Evolutionary conservation across 1,140 invertebrate species (phyloP).

Genomic region (Penaeus japonicus): DNA sequence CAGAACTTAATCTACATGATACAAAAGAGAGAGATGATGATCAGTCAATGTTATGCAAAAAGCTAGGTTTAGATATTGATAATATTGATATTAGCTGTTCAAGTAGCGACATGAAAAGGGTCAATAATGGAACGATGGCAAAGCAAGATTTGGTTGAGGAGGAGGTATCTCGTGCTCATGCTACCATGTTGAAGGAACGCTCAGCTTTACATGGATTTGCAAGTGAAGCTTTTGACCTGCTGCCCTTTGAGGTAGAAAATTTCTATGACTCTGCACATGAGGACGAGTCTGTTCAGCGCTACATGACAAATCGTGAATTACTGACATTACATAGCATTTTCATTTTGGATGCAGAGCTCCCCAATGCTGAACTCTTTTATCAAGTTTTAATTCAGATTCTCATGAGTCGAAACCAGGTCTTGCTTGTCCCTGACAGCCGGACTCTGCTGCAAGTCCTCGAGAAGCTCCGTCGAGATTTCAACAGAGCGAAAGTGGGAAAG

Average conservation of each 20-base stretch:
- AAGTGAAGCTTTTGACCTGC: slow-evolving; percentile 31
- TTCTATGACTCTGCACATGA: background rate
- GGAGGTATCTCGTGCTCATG: background rate
- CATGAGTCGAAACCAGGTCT: slow-evolving; percentile 19
- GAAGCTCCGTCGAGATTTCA: slow-evolving; percentile 17
- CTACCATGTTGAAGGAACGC: slow-evolving; percentile 28
- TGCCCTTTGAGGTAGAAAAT: slow-evolving; percentile 30
- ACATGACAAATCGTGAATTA: slow-evolving; percentile 37
- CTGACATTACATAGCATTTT: slow-evolving; percentile 34
- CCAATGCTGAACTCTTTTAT: slow-evolving; percentile 39
- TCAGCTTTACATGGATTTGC: slow-evolving; percentile 33
- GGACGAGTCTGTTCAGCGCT: background rate
- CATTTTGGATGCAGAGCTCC: slow-evolving; percentile 23
- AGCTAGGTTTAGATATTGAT: background rate
- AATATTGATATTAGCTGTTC: background rate
- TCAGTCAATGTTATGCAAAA: no score
- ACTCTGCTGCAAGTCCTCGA: slow-evolving; percentile 36
- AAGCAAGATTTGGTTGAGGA: background rate
- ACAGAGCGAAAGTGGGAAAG: slow-evolving; percentile 32
- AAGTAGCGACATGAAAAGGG: background rate
- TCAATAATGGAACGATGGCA: background rate
- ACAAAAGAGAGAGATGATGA: no score
- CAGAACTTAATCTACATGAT: no score
- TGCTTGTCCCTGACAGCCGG: slow-evolving; percentile 38
- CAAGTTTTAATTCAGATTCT: slow-evolving; percentile 37